Evolutionary conservation across 2,888 invertebrate species (phyloP).

Genomic region (Tetragonula carbonaria): DNA sequence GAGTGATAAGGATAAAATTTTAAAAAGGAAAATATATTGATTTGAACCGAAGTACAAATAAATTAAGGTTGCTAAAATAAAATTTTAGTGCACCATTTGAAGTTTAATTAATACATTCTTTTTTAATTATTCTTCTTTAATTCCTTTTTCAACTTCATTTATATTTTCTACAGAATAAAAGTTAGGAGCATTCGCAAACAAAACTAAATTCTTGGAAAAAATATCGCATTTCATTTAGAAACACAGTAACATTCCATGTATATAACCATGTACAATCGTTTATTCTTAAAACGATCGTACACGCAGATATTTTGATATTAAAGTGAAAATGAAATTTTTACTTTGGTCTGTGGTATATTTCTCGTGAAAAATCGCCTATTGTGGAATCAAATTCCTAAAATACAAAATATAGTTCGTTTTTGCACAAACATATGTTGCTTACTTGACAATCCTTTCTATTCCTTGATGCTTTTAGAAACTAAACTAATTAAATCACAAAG

Average conservation of each 20-base stretch:
- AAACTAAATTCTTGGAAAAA: slow-evolving; percentile 13
- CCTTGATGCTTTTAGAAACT: background rate
- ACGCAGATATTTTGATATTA: slow-evolving; percentile 44
- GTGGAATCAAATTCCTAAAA: slow-evolving; percentile 27
- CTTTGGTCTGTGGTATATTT: slow-evolving; percentile 28
- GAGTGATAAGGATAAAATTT: background rate
- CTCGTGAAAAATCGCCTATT: slow-evolving; percentile 17
- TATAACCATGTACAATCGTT: slow-evolving; percentile 20
- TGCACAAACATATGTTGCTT: slow-evolving; percentile 23
- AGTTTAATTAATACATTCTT: background rate
- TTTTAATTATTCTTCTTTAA: slow-evolving; percentile 4
- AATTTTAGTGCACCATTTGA: background rate
- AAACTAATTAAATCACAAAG: background rate
- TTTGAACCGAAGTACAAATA: slow-evolving; percentile 28
- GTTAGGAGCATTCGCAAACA: background rate
- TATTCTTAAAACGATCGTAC: slow-evolving; percentile 19
- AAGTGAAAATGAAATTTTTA: slow-evolving; percentile 14
- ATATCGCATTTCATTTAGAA: slow-evolving; percentile 29
- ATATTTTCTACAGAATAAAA: background rate
- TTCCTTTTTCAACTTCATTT: slow-evolving; percentile 12
- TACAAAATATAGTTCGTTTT: slow-evolving; percentile 42
- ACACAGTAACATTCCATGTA: slow-evolving; percentile 49
- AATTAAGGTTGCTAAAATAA: background rate
- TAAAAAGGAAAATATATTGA: slow-evolving; percentile 9
- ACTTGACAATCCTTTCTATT: background rate